Conservation (phyloP, 2,113 vertebrate species). For the Hiodon alosoides region DNA sequence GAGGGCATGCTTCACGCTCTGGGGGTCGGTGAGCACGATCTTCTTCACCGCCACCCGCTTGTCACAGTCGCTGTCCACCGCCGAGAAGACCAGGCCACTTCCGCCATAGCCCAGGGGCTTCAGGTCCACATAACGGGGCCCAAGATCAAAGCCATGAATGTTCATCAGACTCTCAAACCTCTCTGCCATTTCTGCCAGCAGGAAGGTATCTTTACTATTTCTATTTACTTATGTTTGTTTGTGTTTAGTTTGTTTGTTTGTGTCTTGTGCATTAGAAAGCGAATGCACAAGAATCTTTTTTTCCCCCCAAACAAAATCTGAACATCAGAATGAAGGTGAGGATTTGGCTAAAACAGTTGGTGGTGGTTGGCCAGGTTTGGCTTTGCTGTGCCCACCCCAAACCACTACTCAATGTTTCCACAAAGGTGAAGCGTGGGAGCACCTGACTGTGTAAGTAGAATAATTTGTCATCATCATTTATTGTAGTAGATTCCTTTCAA, state of each 20-base stretch:
- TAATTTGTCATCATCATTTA: constrained; percentile 47
- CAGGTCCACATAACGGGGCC: constrained; percentile 96
- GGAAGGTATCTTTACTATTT: neutral
- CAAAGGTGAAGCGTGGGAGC: constrained; percentile 14
- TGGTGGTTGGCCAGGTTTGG: neutral
- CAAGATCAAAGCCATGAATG: constrained; percentile 98
- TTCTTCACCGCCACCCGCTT: constrained; percentile 98
- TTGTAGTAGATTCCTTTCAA: neutral
- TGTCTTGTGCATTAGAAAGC: neutral
- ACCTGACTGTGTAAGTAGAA: constrained; percentile 4
- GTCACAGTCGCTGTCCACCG: constrained; percentile 97
- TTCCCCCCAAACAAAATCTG: neutral
- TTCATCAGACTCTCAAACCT: constrained; percentile 99
- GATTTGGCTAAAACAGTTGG: neutral
- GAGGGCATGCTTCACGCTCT: constrained; percentile 96
- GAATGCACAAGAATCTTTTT: constrained; percentile 8
- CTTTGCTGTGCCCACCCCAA: too few species aligned
- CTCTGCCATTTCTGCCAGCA: constrained; percentile 78
- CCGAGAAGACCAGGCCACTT: constrained; percentile 96
- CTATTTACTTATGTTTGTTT: neutral
- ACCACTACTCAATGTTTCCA: constrained; percentile 1
- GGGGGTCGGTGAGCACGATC: constrained; percentile 93
- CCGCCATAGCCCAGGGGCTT: constrained; percentile 96
- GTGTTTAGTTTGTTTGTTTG: neutral
- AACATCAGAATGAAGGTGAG: neutral